phyloP scores from a whole-genome alignment of 2,888 invertebrate species.

The Campopleginae sp. region DNA sequence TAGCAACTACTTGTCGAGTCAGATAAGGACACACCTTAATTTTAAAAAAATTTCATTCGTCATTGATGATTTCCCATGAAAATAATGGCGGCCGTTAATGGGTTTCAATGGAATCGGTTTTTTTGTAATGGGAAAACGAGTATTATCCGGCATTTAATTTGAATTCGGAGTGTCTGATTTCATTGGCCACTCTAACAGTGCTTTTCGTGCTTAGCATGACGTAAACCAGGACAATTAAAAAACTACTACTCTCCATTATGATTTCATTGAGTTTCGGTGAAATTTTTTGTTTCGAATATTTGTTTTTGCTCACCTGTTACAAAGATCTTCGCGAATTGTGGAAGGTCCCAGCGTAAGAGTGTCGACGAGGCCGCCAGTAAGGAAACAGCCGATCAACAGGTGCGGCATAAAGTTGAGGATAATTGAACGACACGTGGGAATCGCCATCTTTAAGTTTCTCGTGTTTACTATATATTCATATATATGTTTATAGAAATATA shows the following conservation, averaged over 20 bases:
- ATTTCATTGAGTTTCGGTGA: neutral
- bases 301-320: constrained; percentile 51
- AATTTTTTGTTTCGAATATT: neutral
- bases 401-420: neutral
- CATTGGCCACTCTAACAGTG: no score
- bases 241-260: neutral
- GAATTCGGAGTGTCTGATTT: no score
- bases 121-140: neutral
- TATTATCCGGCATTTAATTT: neutral
- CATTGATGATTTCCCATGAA: neutral
- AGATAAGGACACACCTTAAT: neutral
- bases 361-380: constrained; percentile 21
- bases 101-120: neutral
- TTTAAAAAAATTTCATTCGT: neutral
- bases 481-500: neutral
- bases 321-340: constrained; percentile 40
- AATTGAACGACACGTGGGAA: neutral
- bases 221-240: neutral
- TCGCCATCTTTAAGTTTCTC: constrained; percentile 35
- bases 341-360: constrained; percentile 21
- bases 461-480: neutral
- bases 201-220: neutral
- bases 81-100: neutral
- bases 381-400: constrained; percentile 23
- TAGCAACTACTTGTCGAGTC: neutral